A percentile compares a stretch with the other conserved stretches of the same genome.
Evolutionary conservation across 1,140 invertebrate species (phyloP).

Genomic region (Aricia agestis): DNA sequence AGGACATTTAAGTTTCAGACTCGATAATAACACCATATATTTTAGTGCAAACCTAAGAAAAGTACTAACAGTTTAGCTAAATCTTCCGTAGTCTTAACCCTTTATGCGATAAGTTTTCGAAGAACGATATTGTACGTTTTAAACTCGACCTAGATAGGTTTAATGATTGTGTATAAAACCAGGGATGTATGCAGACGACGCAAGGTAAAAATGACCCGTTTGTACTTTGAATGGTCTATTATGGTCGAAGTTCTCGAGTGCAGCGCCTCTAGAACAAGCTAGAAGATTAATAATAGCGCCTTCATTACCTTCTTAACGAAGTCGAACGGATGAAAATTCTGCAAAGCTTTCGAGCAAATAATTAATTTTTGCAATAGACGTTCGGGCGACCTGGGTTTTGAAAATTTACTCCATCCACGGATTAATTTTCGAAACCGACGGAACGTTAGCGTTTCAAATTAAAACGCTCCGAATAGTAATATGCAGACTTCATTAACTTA

Average conservation of each 20-base stretch:
- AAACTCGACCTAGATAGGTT: no score
- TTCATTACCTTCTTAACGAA: slow-evolving; percentile 65
- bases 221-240: background rate
- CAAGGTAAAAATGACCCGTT: background rate
- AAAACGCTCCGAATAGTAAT: background rate
- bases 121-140: no score
- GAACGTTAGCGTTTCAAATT: background rate
- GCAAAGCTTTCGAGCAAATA: slow-evolving; percentile 48
- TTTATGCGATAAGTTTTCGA: no score
- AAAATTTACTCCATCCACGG: background rate
- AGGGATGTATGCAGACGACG: slow-evolving; percentile 37
- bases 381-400: slow-evolving; percentile 26
- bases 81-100: no score
- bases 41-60: no score
- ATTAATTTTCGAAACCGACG: slow-evolving; percentile 3
- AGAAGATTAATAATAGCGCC: slow-evolving; percentile 60
- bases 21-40: no score
- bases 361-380: slow-evolving; percentile 50
- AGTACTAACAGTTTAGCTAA: no score
- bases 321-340: slow-evolving; percentile 60
- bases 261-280: slow-evolving; percentile 22
- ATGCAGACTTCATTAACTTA: background rate
- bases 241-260: background rate
- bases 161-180: slow-evolving; percentile 31
- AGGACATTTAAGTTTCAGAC: no score